Evolutionary conservation across 2,113 vertebrate genomes (phyloP), one percentile per base, ranked within the genome.

Genomic region (Takifugu bimaculatus): DNA sequence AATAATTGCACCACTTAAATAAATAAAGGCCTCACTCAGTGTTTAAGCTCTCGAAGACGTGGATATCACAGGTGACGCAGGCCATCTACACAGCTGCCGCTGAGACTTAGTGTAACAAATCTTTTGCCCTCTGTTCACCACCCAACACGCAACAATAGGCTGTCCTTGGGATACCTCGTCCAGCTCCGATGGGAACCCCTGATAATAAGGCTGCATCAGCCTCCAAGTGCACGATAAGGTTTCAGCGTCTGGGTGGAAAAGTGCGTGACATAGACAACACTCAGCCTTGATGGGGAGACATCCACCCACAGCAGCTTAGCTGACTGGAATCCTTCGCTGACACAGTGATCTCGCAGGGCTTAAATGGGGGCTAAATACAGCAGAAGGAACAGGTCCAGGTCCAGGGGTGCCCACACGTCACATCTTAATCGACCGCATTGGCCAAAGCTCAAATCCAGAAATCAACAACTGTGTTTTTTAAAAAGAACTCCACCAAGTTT

Each of bases 251-350:
- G 54, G 47, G 13, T 55, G 60, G 63, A 65, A 74, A 74, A 68
- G 57, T 57, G 61, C 14, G 2, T 57, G 48, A 59, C 43, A 49
- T 15, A 51, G 50, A 72, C 68, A 44, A 48, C 3, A 35, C 50
- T 66, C 53, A 65, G 73, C 80, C 75, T 79, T 76, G 75, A 70
- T n/a, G 27, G 60, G 60, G 60, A 54, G 50, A 64, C 55, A 1
- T 77, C 83, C 76, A 60, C 84, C 77, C 80, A 78, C 78, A 59
- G 50, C 55, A 49, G 87, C 79, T 88, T 81, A 81, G 65, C 68
- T 26, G 49, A 20, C 57, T 65, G 68, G 66, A 80, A 81, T 86
- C 85, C 60, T 71, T 63, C 56, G 79, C 68, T 63, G 78, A 78
- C 13, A 32, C 70, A 70, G 54, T 70, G 77, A 75, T 75, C 70